Evolutionary conservation across 2,888 invertebrate genomes (phyloP).

Genomic region (Drosophila meridiana): DNA sequence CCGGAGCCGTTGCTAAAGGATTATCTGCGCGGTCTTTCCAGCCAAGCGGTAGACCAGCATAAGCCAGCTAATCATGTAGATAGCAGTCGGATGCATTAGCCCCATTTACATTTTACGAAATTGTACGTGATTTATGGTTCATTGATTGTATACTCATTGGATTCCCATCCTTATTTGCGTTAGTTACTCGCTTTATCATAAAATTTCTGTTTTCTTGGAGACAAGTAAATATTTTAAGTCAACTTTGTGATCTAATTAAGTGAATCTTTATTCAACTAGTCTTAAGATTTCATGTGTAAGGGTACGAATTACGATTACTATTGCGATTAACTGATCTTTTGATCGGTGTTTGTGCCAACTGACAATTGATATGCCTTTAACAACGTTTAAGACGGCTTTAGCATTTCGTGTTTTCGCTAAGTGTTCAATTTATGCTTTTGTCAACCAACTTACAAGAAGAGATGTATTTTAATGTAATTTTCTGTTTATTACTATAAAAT

Average conservation of each 20-base stretch:
- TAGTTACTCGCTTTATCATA: slow-evolving; percentile 20
- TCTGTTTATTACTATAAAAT: background rate
- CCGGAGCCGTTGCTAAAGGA: slow-evolving; percentile 42
- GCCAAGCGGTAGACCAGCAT: slow-evolving; percentile 26
- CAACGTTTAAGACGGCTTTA: background rate
- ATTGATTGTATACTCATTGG: slow-evolving; percentile 7
- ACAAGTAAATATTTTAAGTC: background rate
- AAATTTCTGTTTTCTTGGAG: slow-evolving; percentile 30
- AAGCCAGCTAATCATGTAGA: slow-evolving; percentile 21
- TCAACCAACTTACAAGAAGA: background rate
- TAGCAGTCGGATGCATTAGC: slow-evolving; percentile 44
- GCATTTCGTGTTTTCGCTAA: background rate
- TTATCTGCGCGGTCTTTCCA: slow-evolving; percentile 33
- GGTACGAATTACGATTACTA: background rate
- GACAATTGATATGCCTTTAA: background rate
- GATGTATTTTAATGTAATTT: background rate
- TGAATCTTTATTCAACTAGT: background rate
- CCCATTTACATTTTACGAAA: slow-evolving; percentile 38
- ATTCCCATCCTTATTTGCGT: slow-evolving; percentile 11
- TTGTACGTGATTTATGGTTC: slow-evolving; percentile 50
- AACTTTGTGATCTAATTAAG: background rate
- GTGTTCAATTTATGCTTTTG: background rate
- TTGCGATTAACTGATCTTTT: background rate
- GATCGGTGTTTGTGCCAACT: background rate
- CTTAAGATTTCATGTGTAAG: background rate